Conservation (phyloP, 2,888 invertebrate genomes). For the Xanthia icteritia region DNA sequence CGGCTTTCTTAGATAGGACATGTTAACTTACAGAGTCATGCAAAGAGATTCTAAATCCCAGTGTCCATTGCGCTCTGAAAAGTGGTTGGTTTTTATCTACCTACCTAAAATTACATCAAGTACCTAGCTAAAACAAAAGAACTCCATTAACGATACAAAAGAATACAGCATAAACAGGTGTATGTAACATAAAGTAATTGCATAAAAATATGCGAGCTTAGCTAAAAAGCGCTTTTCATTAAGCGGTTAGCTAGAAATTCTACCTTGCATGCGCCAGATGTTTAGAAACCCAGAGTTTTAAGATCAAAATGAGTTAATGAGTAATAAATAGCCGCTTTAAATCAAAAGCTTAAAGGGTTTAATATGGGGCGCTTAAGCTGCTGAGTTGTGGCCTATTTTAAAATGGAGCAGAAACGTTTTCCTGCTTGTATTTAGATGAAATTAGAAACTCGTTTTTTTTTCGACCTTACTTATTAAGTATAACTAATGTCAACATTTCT, state of each 20-base stretch:
- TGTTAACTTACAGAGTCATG: too few relatives aligned
- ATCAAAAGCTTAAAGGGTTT: constrained; percentile 55
- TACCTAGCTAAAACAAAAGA: constrained; percentile 10
- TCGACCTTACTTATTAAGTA: background rate
- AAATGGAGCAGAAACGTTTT: constrained; percentile 48
- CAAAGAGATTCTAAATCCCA: background rate
- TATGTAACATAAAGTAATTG: constrained; percentile 30
- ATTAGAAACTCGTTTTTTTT: constrained; percentile 16
- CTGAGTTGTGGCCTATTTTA: constrained; percentile 58
- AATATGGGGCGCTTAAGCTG: constrained; percentile 49
- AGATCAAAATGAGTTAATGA: constrained; percentile 59
- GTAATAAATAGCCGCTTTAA: constrained; percentile 60
- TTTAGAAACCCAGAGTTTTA: constrained; percentile 50
- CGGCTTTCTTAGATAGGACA: too few relatives aligned
- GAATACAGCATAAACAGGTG: background rate
- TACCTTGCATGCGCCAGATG: constrained; percentile 44
- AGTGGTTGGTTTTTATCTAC: background rate
- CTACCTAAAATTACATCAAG: background rate
- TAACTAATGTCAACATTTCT: too few relatives aligned
- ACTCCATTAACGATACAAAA: constrained; percentile 3
- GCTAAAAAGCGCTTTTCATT: constrained; percentile 45
- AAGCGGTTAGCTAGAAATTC: constrained; percentile 34
- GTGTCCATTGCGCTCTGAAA: background rate
- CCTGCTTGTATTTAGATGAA: constrained; percentile 21
- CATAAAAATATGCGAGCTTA: constrained; percentile 17